A percentile compares a stretch with the other conserved stretches of the same genome.
These are phyloP conservation scores for Mus pahari DNA, from an alignment of 2,113 vertebrate genomes.

Conservation along the genomic window DNA sequence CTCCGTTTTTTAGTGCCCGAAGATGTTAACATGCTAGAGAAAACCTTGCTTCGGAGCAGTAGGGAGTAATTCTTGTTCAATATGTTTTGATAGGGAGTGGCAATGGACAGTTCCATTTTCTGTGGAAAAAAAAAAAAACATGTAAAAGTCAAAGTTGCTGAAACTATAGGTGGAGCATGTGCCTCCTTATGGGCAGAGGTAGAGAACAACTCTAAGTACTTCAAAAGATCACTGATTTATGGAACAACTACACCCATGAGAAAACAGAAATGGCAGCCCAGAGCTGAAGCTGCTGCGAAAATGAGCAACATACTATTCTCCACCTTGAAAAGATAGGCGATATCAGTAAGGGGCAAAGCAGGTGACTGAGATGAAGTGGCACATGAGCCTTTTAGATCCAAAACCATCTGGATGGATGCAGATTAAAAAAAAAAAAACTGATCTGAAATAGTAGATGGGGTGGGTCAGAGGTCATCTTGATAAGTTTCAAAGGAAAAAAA, in stretches of 20 bases:
- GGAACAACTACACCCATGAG: not conserved
- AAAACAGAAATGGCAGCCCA: not conserved
- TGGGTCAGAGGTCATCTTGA: conserved; percentile 59
- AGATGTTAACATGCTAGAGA: not conserved
- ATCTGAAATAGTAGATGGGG: not conserved
- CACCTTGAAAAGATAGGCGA: not conserved
- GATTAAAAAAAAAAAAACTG: conserved; percentile 8
- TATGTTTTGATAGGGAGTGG: not conserved
- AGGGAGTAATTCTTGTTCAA: not conserved
- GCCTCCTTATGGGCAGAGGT: not conserved
- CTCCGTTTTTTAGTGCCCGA: not conserved
- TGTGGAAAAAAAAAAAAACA: not conserved
- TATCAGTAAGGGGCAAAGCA: not conserved
- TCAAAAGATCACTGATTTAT: not conserved
- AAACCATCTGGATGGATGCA: not conserved
- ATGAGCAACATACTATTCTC: not conserved
- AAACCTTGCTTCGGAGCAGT: not conserved
- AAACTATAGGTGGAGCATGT: not conserved
- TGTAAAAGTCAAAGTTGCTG: not conserved
- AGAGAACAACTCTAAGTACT: not conserved
- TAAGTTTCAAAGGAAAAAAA: conserved; percentile 63
- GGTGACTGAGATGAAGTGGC: not conserved
- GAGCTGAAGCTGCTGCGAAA: not conserved
- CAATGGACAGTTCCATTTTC: not conserved
- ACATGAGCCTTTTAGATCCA: conserved; percentile 5